Evolutionary conservation across 2,888 invertebrate genomes (phyloP), one percentile per base, ranked within the genome.

Genomic region (Drosophila diplacantha): DNA sequence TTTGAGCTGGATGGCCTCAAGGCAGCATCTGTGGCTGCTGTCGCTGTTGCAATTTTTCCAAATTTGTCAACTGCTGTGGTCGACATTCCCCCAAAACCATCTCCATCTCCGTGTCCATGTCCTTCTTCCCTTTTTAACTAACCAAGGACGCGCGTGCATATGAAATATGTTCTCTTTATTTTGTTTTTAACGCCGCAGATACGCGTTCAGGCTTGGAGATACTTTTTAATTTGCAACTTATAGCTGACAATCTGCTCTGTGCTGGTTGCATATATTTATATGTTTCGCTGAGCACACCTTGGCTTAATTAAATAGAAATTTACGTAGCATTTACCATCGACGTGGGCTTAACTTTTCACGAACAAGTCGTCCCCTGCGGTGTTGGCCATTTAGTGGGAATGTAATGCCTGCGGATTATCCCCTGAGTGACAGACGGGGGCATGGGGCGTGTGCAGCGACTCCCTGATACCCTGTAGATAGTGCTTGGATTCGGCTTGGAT

Each of bases 11-110:
- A 14, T 41, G 51, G 63, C 66, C 63, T 41, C 11, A 67, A 49
- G 66, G 71, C 62, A 66, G 52, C 66, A 66, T 52, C 66, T 66
- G 44, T 46, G 66, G 70, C 43, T 49, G 70, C 66, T 69, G 61
- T 64, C 54, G 59, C 76, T 51, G 73, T 56, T 76, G 82, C 73
- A 83, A 78, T 72, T 78, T 76, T 81, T 75, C 39, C 79, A 81
- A 76, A 76, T 81, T 83, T 76, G 84, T 81, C 84, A 83, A 76
- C 75, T 74, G 49, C 47, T 64, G 76, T 52, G 65, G 54, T 72
- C 55, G 51, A 29, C 67, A 38, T 49, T n/a, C 7, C 16, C 51
- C 18, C 11, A 37, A 2, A 12, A 9, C 24, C 43, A 37, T 6
- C 31, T 8, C 29, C 24, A 26, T 8, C 37, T 20, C 38, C 26